These are phyloP conservation scores for Epinotia bilunana DNA, from an alignment of 2,888 invertebrate genomes.

Conservation along the genomic window DNA sequence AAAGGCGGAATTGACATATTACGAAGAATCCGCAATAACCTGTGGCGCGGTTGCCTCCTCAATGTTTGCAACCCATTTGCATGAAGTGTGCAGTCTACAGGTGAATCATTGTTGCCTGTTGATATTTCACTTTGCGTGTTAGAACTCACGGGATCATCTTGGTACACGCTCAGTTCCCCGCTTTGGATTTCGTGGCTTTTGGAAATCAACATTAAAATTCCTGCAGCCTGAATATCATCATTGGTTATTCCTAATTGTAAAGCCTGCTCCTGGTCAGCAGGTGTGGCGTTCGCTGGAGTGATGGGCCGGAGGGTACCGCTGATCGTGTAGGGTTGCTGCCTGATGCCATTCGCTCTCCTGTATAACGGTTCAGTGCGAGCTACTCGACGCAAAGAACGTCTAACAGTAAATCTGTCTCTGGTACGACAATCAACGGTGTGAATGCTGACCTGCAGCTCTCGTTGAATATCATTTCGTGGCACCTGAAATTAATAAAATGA, in stretches of 20 bases:
- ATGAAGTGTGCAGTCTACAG: slow-evolving; percentile 3
- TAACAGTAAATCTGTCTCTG: slow-evolving; percentile 13
- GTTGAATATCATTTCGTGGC: slow-evolving; percentile 23
- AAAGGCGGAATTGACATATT: slow-evolving; percentile 24
- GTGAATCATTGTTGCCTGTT: neutral
- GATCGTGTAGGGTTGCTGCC: slow-evolving; percentile 37
- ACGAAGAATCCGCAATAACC: slow-evolving; percentile 27
- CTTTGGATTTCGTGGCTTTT: slow-evolving; percentile 23
- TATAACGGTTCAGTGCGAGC: slow-evolving; percentile 35
- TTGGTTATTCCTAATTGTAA: slow-evolving; percentile 28
- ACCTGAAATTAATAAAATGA: slow-evolving; percentile 19
- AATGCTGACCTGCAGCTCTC: slow-evolving; percentile 14
- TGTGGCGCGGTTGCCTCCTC: slow-evolving; percentile 25
- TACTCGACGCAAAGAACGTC: slow-evolving; percentile 35
- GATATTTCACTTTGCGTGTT: slow-evolving; percentile 12
- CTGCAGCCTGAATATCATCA: slow-evolving; percentile 41
- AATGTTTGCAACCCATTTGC: slow-evolving; percentile 27
- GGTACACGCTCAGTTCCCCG: neutral
- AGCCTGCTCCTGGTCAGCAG: slow-evolving; percentile 21
- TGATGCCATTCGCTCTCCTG: slow-evolving; percentile 22
- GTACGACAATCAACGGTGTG: slow-evolving; percentile 17
- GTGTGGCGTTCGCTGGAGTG: neutral
- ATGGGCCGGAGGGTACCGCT: slow-evolving; percentile 17
- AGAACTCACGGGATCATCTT: slow-evolving; percentile 9
- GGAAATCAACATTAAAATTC: slow-evolving; percentile 37